phyloP scores from a whole-genome alignment of 2,888 invertebrate genomes.

The Girardia tigrina region DNA sequence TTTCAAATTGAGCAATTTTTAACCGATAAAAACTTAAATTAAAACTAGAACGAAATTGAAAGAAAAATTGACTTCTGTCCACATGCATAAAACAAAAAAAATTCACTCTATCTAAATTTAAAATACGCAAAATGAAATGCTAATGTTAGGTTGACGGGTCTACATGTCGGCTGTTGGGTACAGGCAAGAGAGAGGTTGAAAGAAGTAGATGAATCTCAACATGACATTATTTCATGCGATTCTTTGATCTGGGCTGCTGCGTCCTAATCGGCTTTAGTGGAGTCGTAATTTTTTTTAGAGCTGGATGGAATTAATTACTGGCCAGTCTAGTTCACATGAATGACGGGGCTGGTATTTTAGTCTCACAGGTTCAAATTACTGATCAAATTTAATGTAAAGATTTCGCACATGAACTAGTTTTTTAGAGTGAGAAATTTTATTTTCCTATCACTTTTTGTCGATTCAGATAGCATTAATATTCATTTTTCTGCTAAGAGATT shows the following conservation, averaged over 20 bases:
- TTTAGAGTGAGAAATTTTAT: slow-evolving; percentile 15
- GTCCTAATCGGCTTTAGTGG: slow-evolving; percentile 11
- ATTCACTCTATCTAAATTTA: slow-evolving; percentile 20
- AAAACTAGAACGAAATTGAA: slow-evolving; percentile 15
- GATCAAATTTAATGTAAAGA: slow-evolving; percentile 23
- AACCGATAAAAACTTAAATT: neutral
- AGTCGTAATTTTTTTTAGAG: slow-evolving; percentile 16
- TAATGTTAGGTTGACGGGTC: slow-evolving; percentile 15
- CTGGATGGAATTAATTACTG: slow-evolving; percentile 23
- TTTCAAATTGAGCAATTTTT: slow-evolving; percentile 19
- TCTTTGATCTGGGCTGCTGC: slow-evolving; percentile 23
- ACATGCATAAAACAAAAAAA: slow-evolving; percentile 15
- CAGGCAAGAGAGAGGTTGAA: slow-evolving; percentile 5
- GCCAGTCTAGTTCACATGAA: slow-evolving; percentile 20
- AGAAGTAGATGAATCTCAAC: slow-evolving; percentile 16
- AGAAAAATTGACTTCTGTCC: slow-evolving; percentile 20
- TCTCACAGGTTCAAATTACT: slow-evolving; percentile 20
- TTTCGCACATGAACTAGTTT: slow-evolving; percentile 20
- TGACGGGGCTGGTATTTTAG: slow-evolving; percentile 19
- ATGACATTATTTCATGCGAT: slow-evolving; percentile 11
- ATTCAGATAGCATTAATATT: slow-evolving; percentile 11
- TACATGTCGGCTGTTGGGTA: slow-evolving; percentile 8
- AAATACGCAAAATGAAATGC: slow-evolving; percentile 23
- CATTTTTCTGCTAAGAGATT: slow-evolving; percentile 3
- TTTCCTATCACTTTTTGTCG: slow-evolving; percentile 23